Evolutionary conservation across 2,113 vertebrate species (phyloP), one percentile per base, ranked within the genome.

Genomic region (Tachysurus fulvidraco): DNA sequence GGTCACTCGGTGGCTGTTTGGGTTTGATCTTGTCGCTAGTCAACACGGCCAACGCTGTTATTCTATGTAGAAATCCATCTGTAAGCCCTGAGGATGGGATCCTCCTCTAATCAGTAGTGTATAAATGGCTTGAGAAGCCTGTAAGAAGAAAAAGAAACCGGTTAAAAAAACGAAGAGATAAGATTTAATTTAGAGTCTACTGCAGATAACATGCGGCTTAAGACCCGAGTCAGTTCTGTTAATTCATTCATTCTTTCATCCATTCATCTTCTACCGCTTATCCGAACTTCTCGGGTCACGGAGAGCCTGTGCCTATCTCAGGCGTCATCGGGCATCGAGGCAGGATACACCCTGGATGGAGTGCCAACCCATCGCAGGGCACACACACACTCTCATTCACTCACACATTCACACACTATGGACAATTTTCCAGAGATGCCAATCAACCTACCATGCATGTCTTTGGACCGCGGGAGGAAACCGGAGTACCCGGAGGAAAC

Each of bases 21-120:
- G 59, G 44, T 46, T 69, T 60, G 64, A 41, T 52, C 25, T 64
- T 78, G 81, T 36, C 11, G 54, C n/a, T 77, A 10, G 17, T 54
- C 13, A 36, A 36, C 36, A 36, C 23, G 17, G 46, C 81, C 25
- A 83, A 80, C 41, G 77, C 44, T 67, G 59, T 59, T 44, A 17
- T 17, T 85, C 74, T 83, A 80, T 9, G 14, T 21, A 50, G 80
- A 76, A 67, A 85, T 81, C 88, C 88, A 89, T 69, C 11, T 57
- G 21, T 7, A n/a, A 21, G 57, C n/a, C 17, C 14, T 16, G 14
- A 81, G 16, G 83, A 44, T 5, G 21, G 28, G n/a, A 52, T n/a
- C 17, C 50, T 69, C 12, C 1, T 8, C 23, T 25, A 65, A 14
- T 65, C 23, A 9, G 57, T 46, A 52, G 17, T 81, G 30, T 59